Percentiles rank a stretch among this genome's conserved stretches.
Conservation (phyloP, 2,797 vertebrate genomes). For the Esox lucius region DNA sequence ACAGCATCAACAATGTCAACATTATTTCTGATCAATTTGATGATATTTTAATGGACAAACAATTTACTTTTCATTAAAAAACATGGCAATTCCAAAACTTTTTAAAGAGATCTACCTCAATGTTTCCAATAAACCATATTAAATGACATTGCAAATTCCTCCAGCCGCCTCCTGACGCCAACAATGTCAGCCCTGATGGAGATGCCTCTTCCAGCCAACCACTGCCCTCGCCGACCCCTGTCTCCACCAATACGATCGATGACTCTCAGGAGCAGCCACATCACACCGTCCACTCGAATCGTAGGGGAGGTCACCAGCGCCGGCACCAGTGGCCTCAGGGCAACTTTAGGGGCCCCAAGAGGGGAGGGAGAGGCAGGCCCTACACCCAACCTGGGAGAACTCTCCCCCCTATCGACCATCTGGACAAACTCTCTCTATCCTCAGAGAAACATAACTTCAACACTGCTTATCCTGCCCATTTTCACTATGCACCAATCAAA, state of each 20-base stretch:
- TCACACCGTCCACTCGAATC: conserved; percentile 28
- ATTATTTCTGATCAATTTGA: no score
- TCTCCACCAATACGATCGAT: conserved; percentile 14
- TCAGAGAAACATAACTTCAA: conserved; percentile 27
- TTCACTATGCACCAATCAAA: conserved; percentile 23
- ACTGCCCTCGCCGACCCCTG: conserved; percentile 13
- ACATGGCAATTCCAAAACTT: no score
- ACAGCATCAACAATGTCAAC: no score
- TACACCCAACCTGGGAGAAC: conserved; percentile 32
- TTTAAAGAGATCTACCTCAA: no score
- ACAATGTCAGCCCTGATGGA: conserved; percentile 38
- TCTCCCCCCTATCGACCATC: conserved; percentile 45
- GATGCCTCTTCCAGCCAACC: conserved; percentile 16
- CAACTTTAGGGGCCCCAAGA: conserved; percentile 52
- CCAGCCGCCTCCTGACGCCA: conserved; percentile 56
- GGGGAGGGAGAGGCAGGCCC: conserved; percentile 51
- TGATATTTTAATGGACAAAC: no score
- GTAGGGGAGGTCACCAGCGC: conserved; percentile 48
- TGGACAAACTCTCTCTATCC: conserved; percentile 62
- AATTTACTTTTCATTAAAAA: no score
- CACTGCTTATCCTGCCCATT: not conserved
- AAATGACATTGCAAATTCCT: not conserved
- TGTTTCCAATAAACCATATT: no score
- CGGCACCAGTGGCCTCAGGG: conserved; percentile 51
- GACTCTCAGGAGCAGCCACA: conserved; percentile 23